Base-by-base conservation (phyloP, 2,113 vertebrate species). In the Carassius carassius region DNA sequence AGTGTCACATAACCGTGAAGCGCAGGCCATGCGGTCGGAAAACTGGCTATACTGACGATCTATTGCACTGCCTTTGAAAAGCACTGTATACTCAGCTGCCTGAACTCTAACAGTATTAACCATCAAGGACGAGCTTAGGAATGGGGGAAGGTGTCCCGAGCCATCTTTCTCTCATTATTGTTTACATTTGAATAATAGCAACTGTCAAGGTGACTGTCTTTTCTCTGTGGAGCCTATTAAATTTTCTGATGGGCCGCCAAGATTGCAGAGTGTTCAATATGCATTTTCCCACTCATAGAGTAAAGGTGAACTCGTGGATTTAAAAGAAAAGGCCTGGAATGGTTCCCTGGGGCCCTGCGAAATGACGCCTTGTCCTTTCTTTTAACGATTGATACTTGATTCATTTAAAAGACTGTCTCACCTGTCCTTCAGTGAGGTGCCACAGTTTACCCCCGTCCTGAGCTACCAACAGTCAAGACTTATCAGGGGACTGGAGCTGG, bases 161-260 rank as follows among this genome's bases (percentile, higher is more conserved):
- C 77, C 10, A n/a, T 58, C 44, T 77, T 44, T 47, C 23, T 76
- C 87, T 91, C 92, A 89, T 95, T 93, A 91, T 93, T 94, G 95
- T 96, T 96, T 95, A 94, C 94, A 95, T 96, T 96, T 96, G 96
- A 96, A 96, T 95, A 92, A 89, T 88, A 93, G 93, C 94, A 91
- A 89, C 93, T 95, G 92, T 94, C 92, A 95, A 93, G 91, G 92
- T 95, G 95, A 93, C 94, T 72, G 81, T 94, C 82, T 67, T 88
- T 72, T 32, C 81, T 94, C 94, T 90, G 95, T 92, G 93, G 91
- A 75, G 94, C 93, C 94, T 93, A 95, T 96, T 95, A 95, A 92
- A 96, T 96, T 95, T 96, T 95, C 95, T 96, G 93, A 95, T 95
- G 94, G 94, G 91, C 93, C 93, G 95, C 94, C 95, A 93, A 94